A percentile compares a stretch with the other conserved stretches of the same genome.
phyloP scores from a whole-genome alignment of 2,113 vertebrate species.

The Ramphastos sulfuratus region DNA sequence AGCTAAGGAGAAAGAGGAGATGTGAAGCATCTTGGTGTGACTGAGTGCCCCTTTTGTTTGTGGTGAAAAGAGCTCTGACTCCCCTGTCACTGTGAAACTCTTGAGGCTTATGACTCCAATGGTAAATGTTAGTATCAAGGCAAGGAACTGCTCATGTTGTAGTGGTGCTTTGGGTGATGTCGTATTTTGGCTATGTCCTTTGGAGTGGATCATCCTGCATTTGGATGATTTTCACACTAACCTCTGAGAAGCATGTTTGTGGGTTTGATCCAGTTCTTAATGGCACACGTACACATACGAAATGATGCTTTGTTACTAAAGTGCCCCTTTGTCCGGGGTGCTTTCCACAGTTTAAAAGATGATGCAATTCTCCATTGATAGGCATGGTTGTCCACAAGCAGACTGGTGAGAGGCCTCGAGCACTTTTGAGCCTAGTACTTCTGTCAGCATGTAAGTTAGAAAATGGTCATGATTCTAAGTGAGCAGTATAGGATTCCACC shows the following conservation, averaged over 20 bases:
- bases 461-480: neutral
- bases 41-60: neutral
- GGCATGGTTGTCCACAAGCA: neutral
- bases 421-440: neutral
- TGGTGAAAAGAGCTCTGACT: neutral
- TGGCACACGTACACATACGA: neutral
- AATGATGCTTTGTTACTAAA: neutral
- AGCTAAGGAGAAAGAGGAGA: neutral
- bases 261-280: neutral
- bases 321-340: neutral
- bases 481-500: neutral
- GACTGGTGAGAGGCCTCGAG: too few relatives aligned
- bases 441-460: neutral
- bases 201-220: neutral
- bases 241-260: neutral
- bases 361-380: neutral
- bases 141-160: neutral
- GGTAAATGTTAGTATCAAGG: neutral
- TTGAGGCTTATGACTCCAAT: neutral
- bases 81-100: neutral
- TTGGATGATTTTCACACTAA: neutral
- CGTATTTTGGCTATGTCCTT: neutral
- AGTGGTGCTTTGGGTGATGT: neutral
- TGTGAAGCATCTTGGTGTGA: neutral
- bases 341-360: neutral